Evolutionary conservation across 2,888 invertebrate species (phyloP).

Genomic region (Noctuana brunneofusca): DNA sequence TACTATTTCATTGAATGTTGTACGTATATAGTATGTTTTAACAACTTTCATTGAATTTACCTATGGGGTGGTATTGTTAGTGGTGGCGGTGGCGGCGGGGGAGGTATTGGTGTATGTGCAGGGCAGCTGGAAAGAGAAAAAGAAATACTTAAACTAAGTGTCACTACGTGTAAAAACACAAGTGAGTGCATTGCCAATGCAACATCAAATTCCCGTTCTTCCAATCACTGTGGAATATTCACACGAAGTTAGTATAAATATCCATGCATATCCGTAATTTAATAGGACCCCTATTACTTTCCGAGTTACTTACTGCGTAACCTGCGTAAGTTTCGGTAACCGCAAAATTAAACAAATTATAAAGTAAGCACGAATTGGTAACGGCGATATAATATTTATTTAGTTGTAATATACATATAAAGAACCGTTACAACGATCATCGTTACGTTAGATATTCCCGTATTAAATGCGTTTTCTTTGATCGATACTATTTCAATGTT

Average conservation of each 20-base stretch:
- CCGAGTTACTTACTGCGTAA: no score
- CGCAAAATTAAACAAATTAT: no score
- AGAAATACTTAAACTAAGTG: conserved; percentile 18
- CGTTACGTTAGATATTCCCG: background rate
- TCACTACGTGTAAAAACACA: conserved; percentile 5
- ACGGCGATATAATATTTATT: no score
- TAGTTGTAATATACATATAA: no score
- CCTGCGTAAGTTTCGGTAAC: no score
- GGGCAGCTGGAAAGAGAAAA: conserved; percentile 73
- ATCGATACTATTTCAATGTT: background rate
- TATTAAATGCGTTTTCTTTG: background rate
- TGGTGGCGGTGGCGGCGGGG: conserved; percentile 84
- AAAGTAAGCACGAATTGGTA: no score
- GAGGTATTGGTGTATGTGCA: conserved; percentile 83
- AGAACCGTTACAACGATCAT: background rate
- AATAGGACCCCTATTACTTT: no score
- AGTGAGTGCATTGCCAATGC: background rate
- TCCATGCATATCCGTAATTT: no score
- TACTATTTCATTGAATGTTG: background rate
- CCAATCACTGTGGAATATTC: no score
- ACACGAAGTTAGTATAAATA: no score
- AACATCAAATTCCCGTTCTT: no score
- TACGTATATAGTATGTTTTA: background rate
- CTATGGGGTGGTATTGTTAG: conserved; percentile 79
- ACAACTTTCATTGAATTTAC: conserved; percentile 48